Evolutionary conservation across 1,140 invertebrate species (phyloP).

Genomic region (Aphaenogaster rudis): DNA sequence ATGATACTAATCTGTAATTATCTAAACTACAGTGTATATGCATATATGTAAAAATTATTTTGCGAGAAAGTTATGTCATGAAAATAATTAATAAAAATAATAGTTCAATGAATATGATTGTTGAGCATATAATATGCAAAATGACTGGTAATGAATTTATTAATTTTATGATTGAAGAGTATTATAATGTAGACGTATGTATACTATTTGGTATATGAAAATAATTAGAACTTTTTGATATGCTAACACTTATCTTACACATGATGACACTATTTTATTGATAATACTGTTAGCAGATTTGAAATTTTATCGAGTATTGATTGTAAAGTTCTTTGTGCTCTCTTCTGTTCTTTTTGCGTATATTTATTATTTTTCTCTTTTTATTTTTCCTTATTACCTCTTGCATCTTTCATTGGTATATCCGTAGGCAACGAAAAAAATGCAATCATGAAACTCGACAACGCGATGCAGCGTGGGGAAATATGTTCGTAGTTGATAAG

Average conservation of each 20-base stretch:
- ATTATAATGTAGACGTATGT: not conserved
- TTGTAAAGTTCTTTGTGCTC: not conserved
- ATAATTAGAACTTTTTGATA: not conserved
- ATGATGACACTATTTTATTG: not conserved
- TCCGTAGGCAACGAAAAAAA: conserved; percentile 39
- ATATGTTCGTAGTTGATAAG: conserved; percentile 52
- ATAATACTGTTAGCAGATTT: not conserved
- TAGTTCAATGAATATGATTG: not conserved
- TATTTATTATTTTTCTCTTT: conserved; percentile 43
- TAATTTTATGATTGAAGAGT: not conserved
- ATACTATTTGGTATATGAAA: not conserved
- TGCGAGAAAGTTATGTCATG: not conserved
- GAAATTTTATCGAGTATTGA: conserved; percentile 18
- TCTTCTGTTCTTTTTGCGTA: conserved; percentile 24
- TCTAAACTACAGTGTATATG: not conserved
- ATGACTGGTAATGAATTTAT: not conserved
- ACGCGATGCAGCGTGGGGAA: not conserved
- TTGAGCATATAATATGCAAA: not conserved
- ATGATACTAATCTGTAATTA: not conserved
- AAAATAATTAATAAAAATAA: conserved; percentile 16
- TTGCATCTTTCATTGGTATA: conserved; percentile 21
- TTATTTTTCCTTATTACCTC: conserved; percentile 22
- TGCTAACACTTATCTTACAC: not conserved
- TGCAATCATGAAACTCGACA: conserved; percentile 55
- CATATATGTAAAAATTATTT: not conserved